Evolutionary conservation across 30 jellyfish, hydroid and myxozoan species (phyloP), one percentile per base, ranked within the genome.

Genomic region (Cassiopea andromeda): DNA sequence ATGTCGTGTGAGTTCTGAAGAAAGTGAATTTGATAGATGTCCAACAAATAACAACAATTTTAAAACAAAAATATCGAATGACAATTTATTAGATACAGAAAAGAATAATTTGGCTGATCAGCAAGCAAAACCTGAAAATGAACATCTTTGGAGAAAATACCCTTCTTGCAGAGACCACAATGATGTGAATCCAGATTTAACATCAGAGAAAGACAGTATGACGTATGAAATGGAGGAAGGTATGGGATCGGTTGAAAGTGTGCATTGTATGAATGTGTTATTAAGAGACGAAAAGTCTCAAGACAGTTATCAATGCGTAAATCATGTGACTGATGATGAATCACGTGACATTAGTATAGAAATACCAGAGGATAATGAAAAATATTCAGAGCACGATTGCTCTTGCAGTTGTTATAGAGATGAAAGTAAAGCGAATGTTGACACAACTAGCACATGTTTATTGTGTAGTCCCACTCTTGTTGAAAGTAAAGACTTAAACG

Each of bases 111-210:
- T 5, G 7, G 13, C 12, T 5, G 68, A 61, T 61, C 4, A 61
- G 19, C 43, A 61, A 61, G 19, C 14, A 4, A 14, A 14, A 17
- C 14, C 58, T 19, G 44, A 70, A 15, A 50, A 50, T 50, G 64
- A 50, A 50, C 38, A 50, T 66, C 46, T 48, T 15, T 87, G 94
- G 94, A 45, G 50, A 57, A 61, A 85, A 87, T 66, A 77, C 58
- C 84, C 94, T 0, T 87, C 94, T 5, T 87, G 76, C 67, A 67
- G 54, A 48, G 77, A 9, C 1, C 48, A 68, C 8, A 57, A 76
- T 17, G 90, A 67, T 54, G 2, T 69, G 4, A 78, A 48, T 68
- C 81, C 87, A 3, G 88, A 77, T 66, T 64, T 77, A 38, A 70
- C 49, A 1, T 27, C 5, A 45, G 38, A 68, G 8, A 77, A 67